Evolutionary conservation across 2,888 invertebrate genomes (phyloP).

Genomic region (Macrophya annulata): DNA sequence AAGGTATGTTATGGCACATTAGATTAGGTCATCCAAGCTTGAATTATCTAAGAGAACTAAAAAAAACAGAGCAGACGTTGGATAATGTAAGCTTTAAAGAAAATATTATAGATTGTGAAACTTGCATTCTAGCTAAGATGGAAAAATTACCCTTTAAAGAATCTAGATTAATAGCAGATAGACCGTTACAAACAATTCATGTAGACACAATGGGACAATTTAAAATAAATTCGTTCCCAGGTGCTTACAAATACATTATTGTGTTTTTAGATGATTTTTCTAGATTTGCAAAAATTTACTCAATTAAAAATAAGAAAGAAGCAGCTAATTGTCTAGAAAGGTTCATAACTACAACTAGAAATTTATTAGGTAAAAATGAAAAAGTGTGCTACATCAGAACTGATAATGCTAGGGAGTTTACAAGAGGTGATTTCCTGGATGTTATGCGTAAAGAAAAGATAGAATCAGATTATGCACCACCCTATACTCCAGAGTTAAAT

Average conservation of each 20-base stretch:
- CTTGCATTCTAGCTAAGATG: slow-evolving; percentile 60
- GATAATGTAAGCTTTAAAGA: slow-evolving; percentile 64
- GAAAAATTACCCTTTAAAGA: too few species aligned
- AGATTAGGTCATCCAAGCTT: slow-evolving; percentile 59
- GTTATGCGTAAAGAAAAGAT: slow-evolving; percentile 56
- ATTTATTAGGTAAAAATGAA: too few species aligned
- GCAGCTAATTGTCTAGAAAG: slow-evolving; percentile 58
- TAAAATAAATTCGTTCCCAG: slow-evolving; percentile 57
- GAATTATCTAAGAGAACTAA: slow-evolving; percentile 62
- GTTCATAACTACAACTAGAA: too few species aligned
- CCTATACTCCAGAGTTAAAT: slow-evolving; percentile 61
- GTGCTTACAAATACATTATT: slow-evolving; percentile 59
- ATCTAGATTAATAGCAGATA: slow-evolving; percentile 57
- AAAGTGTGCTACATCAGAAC: too few species aligned
- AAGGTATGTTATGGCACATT: slow-evolving; percentile 43
- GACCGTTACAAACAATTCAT: slow-evolving; percentile 61
- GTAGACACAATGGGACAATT: slow-evolving; percentile 63
- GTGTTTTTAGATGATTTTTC: slow-evolving; percentile 63
- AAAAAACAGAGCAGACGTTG: slow-evolving; percentile 60
- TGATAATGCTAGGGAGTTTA: too few species aligned
- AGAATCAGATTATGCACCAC: slow-evolving; percentile 36
- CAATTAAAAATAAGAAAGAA: neutral
- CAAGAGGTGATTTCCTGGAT: slow-evolving; percentile 58
- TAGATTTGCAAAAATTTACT: slow-evolving; percentile 56
- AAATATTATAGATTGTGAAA: slow-evolving; percentile 64